These are phyloP conservation scores for Eupithecia pulchellata DNA, from an alignment of 2,888 invertebrate species.

Conservation along the genomic window DNA sequence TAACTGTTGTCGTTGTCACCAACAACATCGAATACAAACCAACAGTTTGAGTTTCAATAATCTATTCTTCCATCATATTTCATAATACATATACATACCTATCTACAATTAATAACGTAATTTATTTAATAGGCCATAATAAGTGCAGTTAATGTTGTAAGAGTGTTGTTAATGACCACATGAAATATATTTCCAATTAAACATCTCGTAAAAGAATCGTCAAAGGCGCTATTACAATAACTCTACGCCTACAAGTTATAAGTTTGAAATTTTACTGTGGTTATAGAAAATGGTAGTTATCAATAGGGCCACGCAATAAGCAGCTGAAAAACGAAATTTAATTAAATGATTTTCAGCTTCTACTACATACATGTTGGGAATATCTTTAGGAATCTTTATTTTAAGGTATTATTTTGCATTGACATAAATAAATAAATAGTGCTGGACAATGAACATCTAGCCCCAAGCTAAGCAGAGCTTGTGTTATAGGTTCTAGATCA, in stretches of 20 bases:
- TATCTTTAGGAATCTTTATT: too few relatives aligned
- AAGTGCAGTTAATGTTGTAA: not conserved
- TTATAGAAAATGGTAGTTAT: constrained; percentile 33
- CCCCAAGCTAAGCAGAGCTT: too few relatives aligned
- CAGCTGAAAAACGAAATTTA: too few relatives aligned
- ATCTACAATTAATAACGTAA: not conserved
- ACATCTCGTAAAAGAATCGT: constrained; percentile 14
- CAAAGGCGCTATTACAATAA: constrained; percentile 38
- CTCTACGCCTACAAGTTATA: constrained; percentile 52
- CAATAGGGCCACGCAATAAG: not conserved
- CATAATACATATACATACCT: not conserved
- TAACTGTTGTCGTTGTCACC: not conserved
- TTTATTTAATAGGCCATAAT: constrained; percentile 11
- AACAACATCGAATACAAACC: not conserved
- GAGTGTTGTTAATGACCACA: constrained; percentile 8
- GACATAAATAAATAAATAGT: too few relatives aligned
- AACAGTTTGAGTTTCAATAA: not conserved
- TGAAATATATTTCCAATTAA: constrained; percentile 16
- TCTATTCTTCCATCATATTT: not conserved
- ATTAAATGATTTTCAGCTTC: too few relatives aligned
- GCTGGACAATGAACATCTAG: too few relatives aligned
- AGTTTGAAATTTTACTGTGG: constrained; percentile 58
- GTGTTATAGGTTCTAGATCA: too few relatives aligned
- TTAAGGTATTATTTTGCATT: too few relatives aligned
- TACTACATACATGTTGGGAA: too few relatives aligned